A percentile compares a stretch with the other conserved stretches of the same genome.
Evolutionary conservation across 2,113 vertebrate species (phyloP).

Genomic region (Colossoma macropomum): DNA sequence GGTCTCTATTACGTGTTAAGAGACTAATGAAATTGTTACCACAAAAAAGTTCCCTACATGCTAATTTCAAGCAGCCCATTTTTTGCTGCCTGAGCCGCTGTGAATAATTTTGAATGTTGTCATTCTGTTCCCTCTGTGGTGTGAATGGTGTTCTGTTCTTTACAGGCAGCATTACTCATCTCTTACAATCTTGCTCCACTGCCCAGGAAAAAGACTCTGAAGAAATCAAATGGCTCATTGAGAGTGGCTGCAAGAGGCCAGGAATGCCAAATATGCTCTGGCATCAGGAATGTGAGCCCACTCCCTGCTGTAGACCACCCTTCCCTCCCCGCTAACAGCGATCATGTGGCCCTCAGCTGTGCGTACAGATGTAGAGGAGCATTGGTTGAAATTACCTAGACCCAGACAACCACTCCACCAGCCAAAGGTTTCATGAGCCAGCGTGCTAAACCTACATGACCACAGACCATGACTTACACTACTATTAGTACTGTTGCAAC

Average conservation of each 20-base stretch:
- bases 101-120: conserved; percentile 41
- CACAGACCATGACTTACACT: background rate
- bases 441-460: background rate
- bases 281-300: conserved; percentile 55
- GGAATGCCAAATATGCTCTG: conserved; percentile 59
- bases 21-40: background rate
- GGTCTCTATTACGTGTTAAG: background rate
- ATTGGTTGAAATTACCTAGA: conserved; percentile 17
- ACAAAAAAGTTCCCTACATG: background rate
- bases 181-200: conserved; percentile 38
- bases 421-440: background rate
- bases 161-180: conserved; percentile 19
- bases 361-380: conserved; percentile 6
- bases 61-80: background rate
- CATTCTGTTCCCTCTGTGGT: conserved; percentile 33
- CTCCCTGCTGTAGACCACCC: conserved; percentile 44
- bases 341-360: conserved; percentile 48
- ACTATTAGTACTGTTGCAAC: background rate
- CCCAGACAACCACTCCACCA: no score
- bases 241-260: conserved; percentile 48
- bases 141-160: conserved; percentile 39
- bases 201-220: conserved; percentile 39
- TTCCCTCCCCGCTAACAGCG: conserved; percentile 22
- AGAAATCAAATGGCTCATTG: conserved; percentile 59
- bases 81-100: background rate